Evolutionary conservation across 2,888 invertebrate species (phyloP), one percentile per base, ranked within the genome.

Genomic region (Poecilobothrus nobilitatus): DNA sequence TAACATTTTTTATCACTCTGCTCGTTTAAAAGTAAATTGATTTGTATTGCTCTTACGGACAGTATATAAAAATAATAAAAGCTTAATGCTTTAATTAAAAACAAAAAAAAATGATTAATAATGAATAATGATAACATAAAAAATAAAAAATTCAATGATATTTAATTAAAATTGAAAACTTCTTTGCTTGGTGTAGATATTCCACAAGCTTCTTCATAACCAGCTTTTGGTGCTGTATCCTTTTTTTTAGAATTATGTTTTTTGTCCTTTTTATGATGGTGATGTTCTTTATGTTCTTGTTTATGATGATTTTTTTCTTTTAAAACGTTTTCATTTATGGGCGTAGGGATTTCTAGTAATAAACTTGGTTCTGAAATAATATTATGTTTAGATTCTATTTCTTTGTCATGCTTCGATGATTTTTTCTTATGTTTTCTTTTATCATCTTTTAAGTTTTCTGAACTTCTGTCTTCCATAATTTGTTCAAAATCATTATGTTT

Each of bases 101-200:
- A n/a, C n/a, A n/a, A n/a, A n/a, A n/a, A n/a, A 27, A 27, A 27
- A 4, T 27, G 27, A 4, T 27, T 27, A 27, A 27, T 27, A 4
- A 27, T 27, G 27, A 27, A 27, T 27, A 27, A 27, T 27, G 27
- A 27, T 27, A 27, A 27, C 27, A 27, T 27, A 27, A 5, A 27
- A 27, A 27, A 27, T n/a, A 27, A 27, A 27, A 27, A 27, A 27
- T 5, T 4, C 2, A 27, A 27, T 27, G 27, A 27, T 62, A 27
- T 63, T 63, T 10, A 18, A 15, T 63, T 63, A 22, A 63, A 27
- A 27, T 63, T 33, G 12, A 86, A 82, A 77, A 91, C 88, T 83
- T 94, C 92, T 83, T 95, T 94, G 76, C 93, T 94, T 15, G 95
- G 94, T 62, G 94, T 95, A 66, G 94, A 94, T 77, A 95, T 94